Base-by-base conservation (phyloP, 2,797 vertebrate genomes). In the Mus spretus region DNA sequence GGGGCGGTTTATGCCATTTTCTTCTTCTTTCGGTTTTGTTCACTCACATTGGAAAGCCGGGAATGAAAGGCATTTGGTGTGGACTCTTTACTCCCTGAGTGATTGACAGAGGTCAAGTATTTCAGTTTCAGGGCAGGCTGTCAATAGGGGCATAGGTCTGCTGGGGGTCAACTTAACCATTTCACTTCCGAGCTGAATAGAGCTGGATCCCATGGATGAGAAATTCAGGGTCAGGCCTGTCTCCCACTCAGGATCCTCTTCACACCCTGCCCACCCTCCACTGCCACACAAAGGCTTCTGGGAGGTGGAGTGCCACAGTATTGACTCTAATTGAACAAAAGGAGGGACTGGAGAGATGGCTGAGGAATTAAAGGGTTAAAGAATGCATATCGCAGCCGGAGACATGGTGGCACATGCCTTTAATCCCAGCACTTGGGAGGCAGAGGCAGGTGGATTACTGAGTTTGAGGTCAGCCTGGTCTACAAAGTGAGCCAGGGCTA, bases 1-100 rank as follows among this genome's bases (percentile, higher is more conserved):
- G 50, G 47, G 53, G 55, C 57, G 88, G 85, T 15, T 87, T 67
- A 55, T 14, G 57, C 0, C 7, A 24, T 47, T 47, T 47, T 47
- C 92, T 34, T 88, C 37, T 50, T 82, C 40, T 72, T 87, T 96
- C 28, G 11, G 31, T 85, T 91, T 80, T 83, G 20, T 89, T 95
- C 90, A 26, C 7, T 8, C 44, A 20, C 67, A 78, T n/a, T 96
- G 3, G 74, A 80, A 85, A 74, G 47, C 61, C n/a, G 87, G 70
- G 84, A 44, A 0, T 13, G 44, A 84, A 50, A 34, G n/a, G 22
- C 22, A 83, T n/a, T n/a, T 77, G 90, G 37, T 20, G 15, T 28
- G 28, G 70, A 80, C 93, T 93, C 83, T 47, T 90, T 78, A 74
- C 63, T 31, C 89, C 26, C 81, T 87, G 4, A 93, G 44, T 85